phyloP scores from a whole-genome alignment of 2,888 invertebrate genomes.

The Ametastegia equiseti region DNA sequence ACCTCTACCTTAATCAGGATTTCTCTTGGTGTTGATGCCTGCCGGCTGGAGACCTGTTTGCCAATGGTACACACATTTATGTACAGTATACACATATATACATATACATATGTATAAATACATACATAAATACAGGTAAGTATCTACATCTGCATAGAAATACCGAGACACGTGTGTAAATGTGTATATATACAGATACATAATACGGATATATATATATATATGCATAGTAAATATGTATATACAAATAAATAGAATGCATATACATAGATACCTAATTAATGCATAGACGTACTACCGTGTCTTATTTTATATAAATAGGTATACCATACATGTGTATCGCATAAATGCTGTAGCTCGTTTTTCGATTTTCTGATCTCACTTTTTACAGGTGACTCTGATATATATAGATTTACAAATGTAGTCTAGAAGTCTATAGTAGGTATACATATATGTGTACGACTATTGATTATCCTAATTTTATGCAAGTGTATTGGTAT shows the following conservation, averaged over 20 bases:
- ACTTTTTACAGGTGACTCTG: background rate
- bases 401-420: background rate
- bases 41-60: constrained; percentile 21
- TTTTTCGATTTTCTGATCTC: background rate
- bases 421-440: no score
- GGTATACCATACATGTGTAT: no score
- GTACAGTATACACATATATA: no score
- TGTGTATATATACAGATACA: background rate
- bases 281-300: background rate
- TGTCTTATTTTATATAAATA: no score
- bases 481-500: no score
- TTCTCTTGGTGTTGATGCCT: constrained; percentile 25
- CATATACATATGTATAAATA: no score
- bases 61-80: no score
- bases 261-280: background rate
- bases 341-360: background rate
- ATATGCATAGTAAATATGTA: background rate
- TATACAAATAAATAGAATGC: background rate
- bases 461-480: no score
- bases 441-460: background rate
- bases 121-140: no score
- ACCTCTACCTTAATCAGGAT: background rate
- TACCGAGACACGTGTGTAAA: no score
- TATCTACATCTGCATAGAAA: no score
- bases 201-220: background rate